phyloP scores from a whole-genome alignment of 2,797 vertebrate genomes.

The Parauchenoglanis punctatus region DNA sequence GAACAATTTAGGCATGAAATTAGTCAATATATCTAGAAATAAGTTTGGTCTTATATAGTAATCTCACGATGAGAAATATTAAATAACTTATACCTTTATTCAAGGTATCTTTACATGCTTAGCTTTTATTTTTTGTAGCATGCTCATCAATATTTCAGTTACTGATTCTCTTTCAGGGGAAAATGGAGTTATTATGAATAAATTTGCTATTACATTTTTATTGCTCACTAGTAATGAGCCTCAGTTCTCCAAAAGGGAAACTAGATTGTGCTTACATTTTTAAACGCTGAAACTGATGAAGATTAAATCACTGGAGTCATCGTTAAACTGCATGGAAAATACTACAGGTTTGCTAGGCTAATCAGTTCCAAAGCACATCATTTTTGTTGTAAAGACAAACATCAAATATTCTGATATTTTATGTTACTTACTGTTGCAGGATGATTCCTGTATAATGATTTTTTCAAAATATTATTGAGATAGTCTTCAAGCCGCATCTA shows the following conservation, averaged over 20 bases:
- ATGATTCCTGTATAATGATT: conserved; percentile 60
- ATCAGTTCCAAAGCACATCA: not conserved
- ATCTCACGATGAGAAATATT: not conserved
- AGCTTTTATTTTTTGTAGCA: not conserved
- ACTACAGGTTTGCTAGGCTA: not conserved
- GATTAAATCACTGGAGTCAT: not conserved
- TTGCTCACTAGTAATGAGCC: not conserved
- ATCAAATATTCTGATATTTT: not conserved
- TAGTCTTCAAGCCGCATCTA: conserved; percentile 63
- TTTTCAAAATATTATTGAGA: conserved; percentile 61
- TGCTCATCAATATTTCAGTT: no score
- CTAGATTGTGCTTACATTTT: not conserved
- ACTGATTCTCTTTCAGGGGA: not conserved
- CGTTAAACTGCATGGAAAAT: not conserved
- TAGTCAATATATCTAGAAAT: not conserved
- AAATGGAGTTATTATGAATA: not conserved
- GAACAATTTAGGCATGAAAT: not conserved
- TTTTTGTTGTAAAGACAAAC: not conserved
- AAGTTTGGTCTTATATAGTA: not conserved
- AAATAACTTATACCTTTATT: not conserved
- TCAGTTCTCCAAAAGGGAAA: not conserved
- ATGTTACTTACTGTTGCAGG: conserved; percentile 55
- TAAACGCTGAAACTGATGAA: not conserved
- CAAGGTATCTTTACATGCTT: not conserved
- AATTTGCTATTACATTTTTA: not conserved